Evolutionary conservation across 2,797 vertebrate species (phyloP).

Genomic region (Erethizon dorsatum): DNA sequence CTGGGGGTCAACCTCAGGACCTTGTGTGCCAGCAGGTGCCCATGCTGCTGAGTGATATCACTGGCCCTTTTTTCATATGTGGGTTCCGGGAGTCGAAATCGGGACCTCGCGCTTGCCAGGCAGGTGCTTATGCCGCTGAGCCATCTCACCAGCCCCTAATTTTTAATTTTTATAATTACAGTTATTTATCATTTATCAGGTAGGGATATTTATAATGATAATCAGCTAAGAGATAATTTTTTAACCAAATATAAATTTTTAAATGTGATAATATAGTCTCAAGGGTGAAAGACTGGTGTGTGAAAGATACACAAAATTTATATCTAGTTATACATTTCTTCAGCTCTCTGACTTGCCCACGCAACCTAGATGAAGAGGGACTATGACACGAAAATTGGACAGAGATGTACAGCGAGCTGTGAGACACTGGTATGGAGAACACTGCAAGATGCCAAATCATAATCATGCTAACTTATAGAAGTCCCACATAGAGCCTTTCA

Average conservation of each 20-base stretch:
- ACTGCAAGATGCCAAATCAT: not conserved
- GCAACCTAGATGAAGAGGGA: not conserved
- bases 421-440: not conserved
- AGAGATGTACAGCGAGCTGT: not conserved
- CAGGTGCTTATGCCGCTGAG: too few relatives aligned
- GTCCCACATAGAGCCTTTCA: not conserved
- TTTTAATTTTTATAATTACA: conserved; percentile 18
- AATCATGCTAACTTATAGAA: not conserved
- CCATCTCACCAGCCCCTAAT: too few relatives aligned
- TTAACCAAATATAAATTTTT: not conserved
- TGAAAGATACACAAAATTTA: not conserved
- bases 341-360: not conserved
- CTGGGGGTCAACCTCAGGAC: too few relatives aligned
- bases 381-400: not conserved
- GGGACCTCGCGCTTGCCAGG: too few relatives aligned
- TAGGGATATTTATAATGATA: conserved; percentile 47
- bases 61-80: too few relatives aligned
- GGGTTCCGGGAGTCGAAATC: too few relatives aligned
- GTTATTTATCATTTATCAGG: conserved; percentile 40
- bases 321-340: not conserved
- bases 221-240: conserved; percentile 49
- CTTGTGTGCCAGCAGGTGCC: too few relatives aligned
- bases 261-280: not conserved
- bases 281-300: not conserved
- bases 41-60: too few relatives aligned